These are phyloP conservation scores for Hermatobates lingyangjiaoensis DNA, from an alignment of 1,140 invertebrate species.

Conservation along the genomic window DNA sequence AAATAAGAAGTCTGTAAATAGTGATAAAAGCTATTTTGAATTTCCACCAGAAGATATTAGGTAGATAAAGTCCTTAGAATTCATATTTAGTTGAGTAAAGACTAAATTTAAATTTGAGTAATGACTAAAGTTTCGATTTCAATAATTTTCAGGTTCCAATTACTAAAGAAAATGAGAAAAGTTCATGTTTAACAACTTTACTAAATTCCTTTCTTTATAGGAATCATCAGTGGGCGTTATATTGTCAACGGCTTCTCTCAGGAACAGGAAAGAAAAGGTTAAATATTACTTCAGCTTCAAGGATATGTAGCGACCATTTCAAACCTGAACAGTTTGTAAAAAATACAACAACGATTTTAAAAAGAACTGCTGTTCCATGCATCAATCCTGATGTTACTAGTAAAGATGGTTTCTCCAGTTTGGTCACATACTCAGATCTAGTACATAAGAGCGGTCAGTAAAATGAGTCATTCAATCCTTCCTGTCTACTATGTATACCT, in stretches of 20 bases:
- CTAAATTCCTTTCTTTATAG: constrained; percentile 4
- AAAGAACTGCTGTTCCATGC: constrained; percentile 17
- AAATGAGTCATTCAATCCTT: no score
- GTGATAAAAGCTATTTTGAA: constrained; percentile 16
- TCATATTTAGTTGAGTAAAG: not conserved
- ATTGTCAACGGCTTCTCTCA: constrained; percentile 12
- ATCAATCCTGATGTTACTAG: constrained; percentile 4
- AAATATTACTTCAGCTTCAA: constrained; percentile 7
- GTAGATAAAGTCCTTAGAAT: constrained; percentile 1
- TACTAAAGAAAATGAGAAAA: not conserved
- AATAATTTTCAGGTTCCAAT: not conserved
- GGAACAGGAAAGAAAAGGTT: constrained; percentile 10
- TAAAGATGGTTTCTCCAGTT: not conserved
- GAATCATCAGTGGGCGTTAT: constrained; percentile 18
- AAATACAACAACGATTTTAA: constrained; percentile 15
- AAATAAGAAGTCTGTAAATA: constrained; percentile 13
- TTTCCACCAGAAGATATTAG: constrained; percentile 15
- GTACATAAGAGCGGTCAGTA: no score
- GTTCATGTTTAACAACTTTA: not conserved
- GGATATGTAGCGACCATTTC: constrained; percentile 18
- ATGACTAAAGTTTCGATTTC: not conserved
- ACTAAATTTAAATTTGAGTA: not conserved
- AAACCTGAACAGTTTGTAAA: constrained; percentile 17
- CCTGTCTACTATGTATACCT: no score
- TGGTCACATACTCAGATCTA: no score